These are phyloP conservation scores for Vesta saturnalis DNA, from an alignment of 2,888 invertebrate genomes.

Conservation along the genomic window DNA sequence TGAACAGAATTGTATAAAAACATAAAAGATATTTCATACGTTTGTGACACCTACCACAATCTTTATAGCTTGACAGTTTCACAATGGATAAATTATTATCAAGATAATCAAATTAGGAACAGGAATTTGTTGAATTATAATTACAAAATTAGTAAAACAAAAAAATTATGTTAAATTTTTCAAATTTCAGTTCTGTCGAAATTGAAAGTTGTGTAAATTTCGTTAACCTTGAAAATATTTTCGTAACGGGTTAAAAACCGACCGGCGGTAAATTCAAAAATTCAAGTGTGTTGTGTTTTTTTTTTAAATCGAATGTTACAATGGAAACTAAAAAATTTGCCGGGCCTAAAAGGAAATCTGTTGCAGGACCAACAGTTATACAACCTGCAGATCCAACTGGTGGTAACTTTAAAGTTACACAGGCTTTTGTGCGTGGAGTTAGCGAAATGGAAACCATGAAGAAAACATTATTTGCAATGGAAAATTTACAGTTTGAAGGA, in stretches of 20 bases:
- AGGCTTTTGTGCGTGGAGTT: constrained; percentile 34
- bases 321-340: constrained; percentile 9
- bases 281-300: too few relatives aligned
- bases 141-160: constrained; percentile 8
- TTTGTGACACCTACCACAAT: constrained; percentile 52
- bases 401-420: constrained; percentile 33
- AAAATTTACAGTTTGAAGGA: constrained; percentile 48
- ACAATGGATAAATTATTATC: constrained; percentile 25
- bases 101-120: constrained; percentile 21
- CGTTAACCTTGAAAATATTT: constrained; percentile 28
- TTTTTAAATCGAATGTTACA: background rate
- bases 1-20: constrained; percentile 18
- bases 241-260: background rate
- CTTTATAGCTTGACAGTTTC: constrained; percentile 50
- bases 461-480: constrained; percentile 42
- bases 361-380: constrained; percentile 19
- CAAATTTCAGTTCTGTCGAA: constrained; percentile 24
- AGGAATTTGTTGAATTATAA: background rate
- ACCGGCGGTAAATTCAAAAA: constrained; percentile 30
- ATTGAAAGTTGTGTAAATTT: constrained; percentile 26
- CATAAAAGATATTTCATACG: constrained; percentile 28
- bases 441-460: constrained; percentile 29
- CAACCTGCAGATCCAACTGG: background rate
- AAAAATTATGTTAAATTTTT: constrained; percentile 25
- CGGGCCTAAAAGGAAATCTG: constrained; percentile 27